phyloP scores from a whole-genome alignment of 1,140 invertebrate genomes.

The Drosophila pachea region DNA sequence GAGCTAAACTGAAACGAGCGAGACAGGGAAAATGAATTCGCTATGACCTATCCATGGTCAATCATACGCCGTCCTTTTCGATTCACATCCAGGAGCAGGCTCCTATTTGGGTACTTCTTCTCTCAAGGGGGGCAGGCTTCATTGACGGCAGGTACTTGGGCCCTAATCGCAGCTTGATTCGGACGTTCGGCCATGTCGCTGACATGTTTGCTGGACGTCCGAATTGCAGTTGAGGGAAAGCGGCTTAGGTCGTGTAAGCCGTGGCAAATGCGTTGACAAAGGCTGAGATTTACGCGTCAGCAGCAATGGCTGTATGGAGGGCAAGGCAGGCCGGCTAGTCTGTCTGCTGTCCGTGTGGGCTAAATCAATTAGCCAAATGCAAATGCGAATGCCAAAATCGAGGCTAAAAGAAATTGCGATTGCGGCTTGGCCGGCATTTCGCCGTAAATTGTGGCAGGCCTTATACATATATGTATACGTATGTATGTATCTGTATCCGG shows the following conservation, averaged over 20 bases:
- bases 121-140: too few species aligned
- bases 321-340: slow-evolving; percentile 40
- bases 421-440: too few species aligned
- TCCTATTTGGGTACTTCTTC: too few species aligned
- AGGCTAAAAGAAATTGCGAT: slow-evolving; percentile 30
- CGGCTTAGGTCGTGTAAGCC: slow-evolving; percentile 72
- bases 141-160: background rate
- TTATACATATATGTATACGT: slow-evolving; percentile 39
- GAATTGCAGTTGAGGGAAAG: slow-evolving; percentile 42
- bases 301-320: slow-evolving; percentile 32
- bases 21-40: too few species aligned
- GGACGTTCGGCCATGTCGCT: background rate
- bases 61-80: too few species aligned
- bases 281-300: slow-evolving; percentile 66
- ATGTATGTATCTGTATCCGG: slow-evolving; percentile 1
- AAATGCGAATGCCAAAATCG: slow-evolving; percentile 63
- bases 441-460: too few species aligned
- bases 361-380: slow-evolving; percentile 74
- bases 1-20: too few species aligned
- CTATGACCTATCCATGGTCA: too few species aligned
- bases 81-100: too few species aligned
- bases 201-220: slow-evolving; percentile 11
- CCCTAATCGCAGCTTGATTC: slow-evolving; percentile 28
- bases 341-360: slow-evolving; percentile 48
- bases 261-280: slow-evolving; percentile 50